Base-by-base conservation (phyloP, 2,113 vertebrate species). In the Nasalis larvatus region DNA sequence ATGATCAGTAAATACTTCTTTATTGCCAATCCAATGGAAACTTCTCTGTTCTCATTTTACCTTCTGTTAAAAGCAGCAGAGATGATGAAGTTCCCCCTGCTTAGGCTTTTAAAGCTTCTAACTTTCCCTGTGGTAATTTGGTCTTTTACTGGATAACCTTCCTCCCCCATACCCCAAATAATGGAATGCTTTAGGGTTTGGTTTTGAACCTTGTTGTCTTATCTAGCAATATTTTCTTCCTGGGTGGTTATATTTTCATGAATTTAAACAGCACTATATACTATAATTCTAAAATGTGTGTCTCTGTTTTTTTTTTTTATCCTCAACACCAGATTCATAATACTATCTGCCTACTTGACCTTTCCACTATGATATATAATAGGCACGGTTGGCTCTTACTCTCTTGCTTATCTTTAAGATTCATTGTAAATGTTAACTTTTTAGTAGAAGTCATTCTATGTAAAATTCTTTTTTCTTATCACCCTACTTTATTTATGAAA, bases 311-410 rank as follows among this genome's bases (percentile, higher is more conserved):
- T 83, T 30, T 21, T 88, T 86, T 58, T 73, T 25, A 63, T 63
- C 45, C 7, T 85, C 78, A 68, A 76, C 18, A 85, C 37, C 9
- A 81, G 21, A 66, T 13, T 89, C 56, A 77, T 25, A 60, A 49
- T 47, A 87, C 82, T 58, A 23, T 87, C 14, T 69, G 45, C 81
- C 42, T 85, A 30, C 20, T 68, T 92, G 35, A 85, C 21, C 21
- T 92, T 73, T 91, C 49, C 69, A 35, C 60, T 87, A n/a, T 95
- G 76, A 83, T 63, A 91, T 94, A 63, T 40, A 78, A 40, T 30
- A 69, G 17, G n/a, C 76, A 40, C 47, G 27, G 9, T 37, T 74
- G 76, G 25, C 47, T 94, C 8, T 56, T 81, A 17, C 32, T 66
- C 47, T 94, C 8, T 56, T 81, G 21, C 32, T 66, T 89, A 92